Evolutionary conservation across 2,888 invertebrate genomes (phyloP), one percentile per base, ranked within the genome.

Genomic region (Apotomis capreana): DNA sequence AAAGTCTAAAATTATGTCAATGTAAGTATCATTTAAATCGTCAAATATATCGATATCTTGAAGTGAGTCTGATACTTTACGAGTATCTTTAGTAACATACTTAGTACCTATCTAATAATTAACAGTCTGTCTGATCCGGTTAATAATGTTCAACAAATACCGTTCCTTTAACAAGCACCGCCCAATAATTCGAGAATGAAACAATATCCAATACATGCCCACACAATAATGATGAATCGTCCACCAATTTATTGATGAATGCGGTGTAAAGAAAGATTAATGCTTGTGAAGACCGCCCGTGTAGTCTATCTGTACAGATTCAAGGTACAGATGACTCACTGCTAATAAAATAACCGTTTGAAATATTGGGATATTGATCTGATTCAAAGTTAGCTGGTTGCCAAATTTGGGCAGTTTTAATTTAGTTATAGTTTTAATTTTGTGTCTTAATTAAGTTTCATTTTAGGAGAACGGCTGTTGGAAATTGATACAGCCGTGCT

Each of bases 241-340:
- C 69, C 69, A 72, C 73, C 69, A 67, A 69, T 78, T 82, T 83
- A 86, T 85, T 84, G 82, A 85, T 84, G 83, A 78, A 74, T 55
- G 73, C 51, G 69, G 62, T 75, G 79, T 78, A 80, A 81, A 79
- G 78, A 74, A 81, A 83, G 84, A 87, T 84, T 84, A 86, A 87
- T 85, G 82, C 79, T 76, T 69, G 81, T 76, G 70, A 69, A 75
- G 72, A 68, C 76, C 80, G 69, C 76, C 74, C 81, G 83, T 82
- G 83, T 79, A 78, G 82, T 78, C 80, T 58, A 74, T 80, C 79
- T 83, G 82, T 44, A 52, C 55, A 13, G 46, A 52, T 10, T n/a
- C 5, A 49, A 52, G 37, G 46, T 15, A 61, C 61, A 69, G 55
- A 15, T 55, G 49, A 62, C 10, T 62, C 46, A 55, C n/a, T 68